Evolutionary conservation across 1,140 invertebrate genomes (phyloP).

Genomic region (Listronotus oregonensis): DNA sequence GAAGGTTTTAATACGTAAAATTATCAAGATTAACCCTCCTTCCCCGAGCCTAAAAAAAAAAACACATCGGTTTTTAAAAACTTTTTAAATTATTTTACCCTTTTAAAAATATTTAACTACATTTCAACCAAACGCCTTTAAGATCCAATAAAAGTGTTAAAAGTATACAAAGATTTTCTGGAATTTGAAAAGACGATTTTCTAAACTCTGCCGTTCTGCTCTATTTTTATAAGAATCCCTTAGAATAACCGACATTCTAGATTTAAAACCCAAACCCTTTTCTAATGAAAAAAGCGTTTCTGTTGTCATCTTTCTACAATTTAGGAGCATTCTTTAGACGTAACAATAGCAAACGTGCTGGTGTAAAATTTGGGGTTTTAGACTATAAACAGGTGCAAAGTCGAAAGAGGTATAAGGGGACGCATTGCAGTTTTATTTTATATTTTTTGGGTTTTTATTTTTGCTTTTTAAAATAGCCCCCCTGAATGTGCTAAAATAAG

Average conservation of each 20-base stretch:
- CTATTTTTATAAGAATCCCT: conserved; percentile 26
- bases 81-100: not conserved
- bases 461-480: conserved; percentile 8
- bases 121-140: conserved; percentile 14
- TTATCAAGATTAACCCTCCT: no score
- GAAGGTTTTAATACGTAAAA: no score
- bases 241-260: conserved; percentile 20
- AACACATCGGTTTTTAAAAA: not conserved
- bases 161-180: conserved; percentile 14
- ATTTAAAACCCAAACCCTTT: conserved; percentile 39
- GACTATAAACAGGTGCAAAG: conserved; percentile 39
- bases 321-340: conserved; percentile 28
- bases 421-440: conserved; percentile 20
- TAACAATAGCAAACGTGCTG: conserved; percentile 35
- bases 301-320: conserved; percentile 33
- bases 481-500: conserved; percentile 23
- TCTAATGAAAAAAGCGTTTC: conserved; percentile 37
- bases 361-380: conserved; percentile 33
- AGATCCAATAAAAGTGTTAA: conserved; percentile 18
- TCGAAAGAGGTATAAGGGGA: conserved; percentile 12
- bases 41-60: no score
- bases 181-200: not conserved
- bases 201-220: conserved; percentile 17
- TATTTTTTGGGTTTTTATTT: conserved; percentile 13
- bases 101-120: conserved; percentile 18